Evolutionary conservation across 2,113 vertebrate genomes (phyloP), one percentile per base, ranked within the genome.

Genomic region (Stegastes partitus): DNA sequence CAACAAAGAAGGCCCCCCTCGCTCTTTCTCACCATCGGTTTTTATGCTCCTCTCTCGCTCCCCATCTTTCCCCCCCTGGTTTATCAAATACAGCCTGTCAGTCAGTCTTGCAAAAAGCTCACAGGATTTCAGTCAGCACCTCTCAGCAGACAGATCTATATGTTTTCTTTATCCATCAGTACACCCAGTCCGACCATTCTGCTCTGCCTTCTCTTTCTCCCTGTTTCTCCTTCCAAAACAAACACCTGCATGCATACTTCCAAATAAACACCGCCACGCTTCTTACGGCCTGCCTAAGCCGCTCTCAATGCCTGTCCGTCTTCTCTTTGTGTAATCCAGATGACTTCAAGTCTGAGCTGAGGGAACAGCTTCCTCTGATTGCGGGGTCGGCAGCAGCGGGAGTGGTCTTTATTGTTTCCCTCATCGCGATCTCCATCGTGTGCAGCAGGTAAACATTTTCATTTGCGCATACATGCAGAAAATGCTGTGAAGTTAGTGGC

Each of bases 281-380:
- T 18, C 66, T 58, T 64, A 1, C 58, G 58, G 31, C 42, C 44
- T 39, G 37, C 49, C 61, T 54, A 37, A 75, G 49, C 50, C 18
- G 2, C 63, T 65, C 47, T 74, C 37, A 65, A 14, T 64, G 28
- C 23, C 50, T 7, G 2, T 81, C 58, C 80, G 21, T 55, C 9
- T 23, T 73, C 15, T 71, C 23, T 81, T 69, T 93, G 65, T 82
- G 55, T 57, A 25, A 70, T 49, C 56, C 93, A 99, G 98, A 99
- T 28, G 98, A 99, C 92, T 99, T 97, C 95, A 99, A 99, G 93
- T 99, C 98, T 0, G 98, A 99, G 92, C 93, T 99, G 91, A 95
- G 98, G 65, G 98, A 99, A 69, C 98, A 99, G 93, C 94, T 99
- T 87, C 98, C 98, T 5, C 87, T 99, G 93, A 99, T 99, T 0